Evolutionary conservation across 2,888 invertebrate species (phyloP).

Genomic region (Erebia palarica): DNA sequence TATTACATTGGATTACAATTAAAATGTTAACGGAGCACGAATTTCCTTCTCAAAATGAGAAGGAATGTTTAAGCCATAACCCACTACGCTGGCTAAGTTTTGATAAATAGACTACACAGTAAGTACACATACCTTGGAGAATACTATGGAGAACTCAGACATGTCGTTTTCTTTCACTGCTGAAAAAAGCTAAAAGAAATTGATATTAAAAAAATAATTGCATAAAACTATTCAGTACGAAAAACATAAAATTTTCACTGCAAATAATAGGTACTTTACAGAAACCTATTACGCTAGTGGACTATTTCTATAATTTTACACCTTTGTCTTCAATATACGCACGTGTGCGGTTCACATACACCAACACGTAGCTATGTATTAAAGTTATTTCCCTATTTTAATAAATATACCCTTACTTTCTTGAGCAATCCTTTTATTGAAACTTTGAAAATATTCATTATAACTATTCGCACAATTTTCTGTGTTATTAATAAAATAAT

Average conservation of each 20-base stretch:
- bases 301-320: conserved; percentile 12
- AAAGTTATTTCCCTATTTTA: background rate
- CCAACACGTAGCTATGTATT: background rate
- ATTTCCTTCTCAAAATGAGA: no score
- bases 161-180: no score
- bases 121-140: no score
- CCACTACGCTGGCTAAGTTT: no score
- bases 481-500: background rate
- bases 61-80: no score
- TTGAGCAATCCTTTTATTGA: conserved; percentile 2
- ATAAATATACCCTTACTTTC: background rate
- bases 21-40: no score
- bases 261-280: conserved; percentile 16
- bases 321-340: conserved; percentile 13
- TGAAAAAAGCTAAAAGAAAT: no score
- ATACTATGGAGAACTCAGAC: no score
- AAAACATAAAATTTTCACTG: background rate
- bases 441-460: background rate
- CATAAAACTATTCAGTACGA: background rate
- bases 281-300: background rate
- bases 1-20: no score
- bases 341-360: conserved; percentile 20
- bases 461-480: background rate
- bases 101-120: no score
- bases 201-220: background rate